Conservation (phyloP, 2,797 vertebrate genomes). For the Parambassis ranga region DNA sequence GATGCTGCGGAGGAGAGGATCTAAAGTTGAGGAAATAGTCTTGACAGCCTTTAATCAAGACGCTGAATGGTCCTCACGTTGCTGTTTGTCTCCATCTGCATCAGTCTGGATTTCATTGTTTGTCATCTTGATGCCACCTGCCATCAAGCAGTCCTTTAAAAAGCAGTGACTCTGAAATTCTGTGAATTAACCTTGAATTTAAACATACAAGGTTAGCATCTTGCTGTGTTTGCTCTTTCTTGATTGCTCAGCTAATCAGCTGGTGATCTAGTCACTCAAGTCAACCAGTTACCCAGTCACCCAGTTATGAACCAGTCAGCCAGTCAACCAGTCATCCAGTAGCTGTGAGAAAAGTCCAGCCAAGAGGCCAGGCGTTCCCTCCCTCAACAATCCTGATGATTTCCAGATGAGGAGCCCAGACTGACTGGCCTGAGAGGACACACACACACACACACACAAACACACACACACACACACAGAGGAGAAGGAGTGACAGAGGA, state of each 20-base stretch:
- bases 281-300: background rate
- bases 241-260: too few relatives aligned
- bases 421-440: constrained; percentile 32
- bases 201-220: background rate
- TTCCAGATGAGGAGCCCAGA: constrained; percentile 77
- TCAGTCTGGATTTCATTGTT: background rate
- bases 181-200: background rate
- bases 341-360: constrained; percentile 37
- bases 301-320: constrained; percentile 22
- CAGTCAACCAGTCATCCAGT: constrained; percentile 33
- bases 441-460: constrained; percentile 25
- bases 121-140: background rate
- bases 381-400: constrained; percentile 65
- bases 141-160: background rate
- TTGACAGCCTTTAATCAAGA: constrained; percentile 38
- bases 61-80: constrained; percentile 10
- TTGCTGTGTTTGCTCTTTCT: background rate
- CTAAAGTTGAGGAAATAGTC: background rate
- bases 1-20: constrained; percentile 3
- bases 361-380: constrained; percentile 44
- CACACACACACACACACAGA: background rate
- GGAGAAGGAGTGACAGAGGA: background rate
- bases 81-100: constrained; percentile 1
- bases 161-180: background rate
- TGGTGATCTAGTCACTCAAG: background rate